Evolutionary conservation across 1,140 invertebrate genomes (phyloP).

Genomic region (Maniola jurtina): DNA sequence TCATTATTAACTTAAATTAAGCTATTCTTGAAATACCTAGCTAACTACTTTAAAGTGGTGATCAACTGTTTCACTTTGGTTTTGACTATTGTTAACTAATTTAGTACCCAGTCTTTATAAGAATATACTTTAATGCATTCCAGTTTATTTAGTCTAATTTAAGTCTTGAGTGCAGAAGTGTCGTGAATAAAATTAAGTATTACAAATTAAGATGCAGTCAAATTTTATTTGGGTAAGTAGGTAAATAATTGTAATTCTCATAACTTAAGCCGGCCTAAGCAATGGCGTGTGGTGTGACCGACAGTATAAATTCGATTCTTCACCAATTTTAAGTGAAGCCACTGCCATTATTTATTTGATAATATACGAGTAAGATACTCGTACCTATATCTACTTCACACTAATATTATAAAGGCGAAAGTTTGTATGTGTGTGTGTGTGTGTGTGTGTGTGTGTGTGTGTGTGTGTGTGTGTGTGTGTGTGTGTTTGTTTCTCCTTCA

Average conservation of each 20-base stretch:
- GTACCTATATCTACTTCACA: too few species aligned
- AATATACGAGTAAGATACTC: too few species aligned
- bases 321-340: too few species aligned
- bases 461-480: too few species aligned
- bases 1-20: too few species aligned
- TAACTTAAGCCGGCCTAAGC: background rate
- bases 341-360: too few species aligned
- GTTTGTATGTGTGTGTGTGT: too few species aligned
- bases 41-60: background rate
- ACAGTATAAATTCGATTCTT: too few species aligned
- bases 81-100: background rate
- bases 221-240: background rate
- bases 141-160: background rate
- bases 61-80: background rate
- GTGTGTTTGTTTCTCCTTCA: too few species aligned
- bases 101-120: background rate
- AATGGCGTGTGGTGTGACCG: background rate
- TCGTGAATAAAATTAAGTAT: background rate
- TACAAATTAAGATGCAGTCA: background rate
- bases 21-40: background rate
- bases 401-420: too few species aligned
- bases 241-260: background rate
- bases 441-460: too few species aligned
- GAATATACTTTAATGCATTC: background rate
- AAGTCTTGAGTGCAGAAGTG: background rate